Evolutionary conservation across 2,888 invertebrate genomes (phyloP).

Genomic region (Marasmarcha lunaedactyla): DNA sequence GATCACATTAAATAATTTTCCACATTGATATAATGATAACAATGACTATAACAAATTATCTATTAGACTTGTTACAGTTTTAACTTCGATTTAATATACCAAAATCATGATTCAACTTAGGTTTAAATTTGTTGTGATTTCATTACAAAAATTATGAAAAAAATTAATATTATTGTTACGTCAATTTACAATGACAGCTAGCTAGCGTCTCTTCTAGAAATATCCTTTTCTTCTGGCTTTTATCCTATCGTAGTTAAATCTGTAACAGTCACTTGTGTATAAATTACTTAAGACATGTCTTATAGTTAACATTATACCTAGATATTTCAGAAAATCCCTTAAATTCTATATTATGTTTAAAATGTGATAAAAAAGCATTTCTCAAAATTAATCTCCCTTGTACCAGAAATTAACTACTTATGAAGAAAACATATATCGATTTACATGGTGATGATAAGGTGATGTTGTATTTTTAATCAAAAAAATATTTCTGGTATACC

Average conservation of each 20-base stretch:
- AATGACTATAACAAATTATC: constrained; percentile 58
- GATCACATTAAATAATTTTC: constrained; percentile 48
- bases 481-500: no score
- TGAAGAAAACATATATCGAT: constrained; percentile 9
- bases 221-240: no score
- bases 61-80: constrained; percentile 35
- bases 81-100: no score
- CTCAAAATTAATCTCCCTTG: constrained; percentile 55
- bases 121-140: no score
- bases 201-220: no score
- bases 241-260: not conserved
- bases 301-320: constrained; percentile 51
- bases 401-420: constrained; percentile 47
- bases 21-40: constrained; percentile 53
- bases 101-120: no score
- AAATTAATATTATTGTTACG: no score
- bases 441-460: no score
- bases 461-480: no score
- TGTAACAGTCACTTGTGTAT: not conserved
- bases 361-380: constrained; percentile 26
- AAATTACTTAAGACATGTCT: constrained; percentile 22
- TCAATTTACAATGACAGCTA: no score
- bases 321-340: constrained; percentile 22
- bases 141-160: no score
- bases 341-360: not conserved